Conservation (phyloP, 2,888 invertebrate genomes). For the Heliconius cydno region DNA sequence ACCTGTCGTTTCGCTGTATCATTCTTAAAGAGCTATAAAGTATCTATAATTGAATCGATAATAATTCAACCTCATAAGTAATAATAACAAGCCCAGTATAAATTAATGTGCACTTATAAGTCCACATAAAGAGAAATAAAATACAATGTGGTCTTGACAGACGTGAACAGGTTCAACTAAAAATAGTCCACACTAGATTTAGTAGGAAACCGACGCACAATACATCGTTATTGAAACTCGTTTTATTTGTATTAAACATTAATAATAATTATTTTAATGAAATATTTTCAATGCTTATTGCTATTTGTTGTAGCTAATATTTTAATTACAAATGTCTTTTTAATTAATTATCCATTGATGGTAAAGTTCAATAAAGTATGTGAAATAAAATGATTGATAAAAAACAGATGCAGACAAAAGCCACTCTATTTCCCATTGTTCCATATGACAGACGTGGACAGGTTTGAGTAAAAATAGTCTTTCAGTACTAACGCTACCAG, state of each 20-base stretch:
- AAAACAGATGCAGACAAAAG: slow-evolving; percentile 4
- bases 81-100: slow-evolving; percentile 2
- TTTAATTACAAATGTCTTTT: not conserved
- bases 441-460: slow-evolving; percentile 73
- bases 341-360: not conserved
- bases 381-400: slow-evolving; percentile 13
- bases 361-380: slow-evolving; percentile 3
- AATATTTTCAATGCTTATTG: not conserved
- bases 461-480: slow-evolving; percentile 81
- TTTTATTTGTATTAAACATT: not conserved
- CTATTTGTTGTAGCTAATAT: not conserved
- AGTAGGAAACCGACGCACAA: slow-evolving; percentile 23
- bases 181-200: slow-evolving; percentile 26
- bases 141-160: slow-evolving; percentile 23
- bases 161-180: slow-evolving; percentile 24
- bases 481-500: slow-evolving; percentile 65
- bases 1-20: no score
- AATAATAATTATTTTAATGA: slow-evolving; percentile 12
- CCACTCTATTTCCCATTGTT: slow-evolving; percentile 26
- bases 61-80: not conserved
- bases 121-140: slow-evolving; percentile 25
- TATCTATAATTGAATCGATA: no score
- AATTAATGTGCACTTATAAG: slow-evolving; percentile 19
- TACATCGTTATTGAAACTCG: slow-evolving; percentile 27
- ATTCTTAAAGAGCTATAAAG: no score